Base-by-base conservation (phyloP, 2,113 vertebrate genomes). In the Andinoacara biseriatus region DNA sequence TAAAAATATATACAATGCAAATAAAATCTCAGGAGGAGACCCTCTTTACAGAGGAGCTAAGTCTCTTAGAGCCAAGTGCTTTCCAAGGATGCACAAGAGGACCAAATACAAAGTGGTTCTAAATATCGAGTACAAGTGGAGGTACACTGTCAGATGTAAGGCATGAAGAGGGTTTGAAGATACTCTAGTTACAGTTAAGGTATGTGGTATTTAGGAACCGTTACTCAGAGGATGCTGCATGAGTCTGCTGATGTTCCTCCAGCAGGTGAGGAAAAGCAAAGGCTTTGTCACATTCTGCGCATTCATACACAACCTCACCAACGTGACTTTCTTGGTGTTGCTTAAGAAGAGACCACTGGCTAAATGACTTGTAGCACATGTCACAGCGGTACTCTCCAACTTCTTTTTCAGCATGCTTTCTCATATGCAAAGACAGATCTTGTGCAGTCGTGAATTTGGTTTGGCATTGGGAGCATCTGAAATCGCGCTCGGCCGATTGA, bases 281-380 rank as follows among this genome's bases (percentile, higher is more conserved):
- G 2, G 94, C 95, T 89, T 96, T 96, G 81, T 96, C 96, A 86
- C 96, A 96, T 86, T 96, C 96, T 14, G 94, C 94, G 89, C 96
- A 96, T 90, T 96, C 96, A 76, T 96, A 96, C 2, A 96, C 95
- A 58, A 96, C 91, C 78, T 96, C 92, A 1, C 95, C 96, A 2
- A 96, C 91, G 33, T 96, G 96, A 43, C 93, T 94, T 84, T 96
- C 95, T 87, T 96, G 95, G 82, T 96, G 96, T 76, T 87, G 89
- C 38, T 81, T 89, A 11, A 96, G 91, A 62, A 89, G 89, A 78
- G 88, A 81, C 74, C 82, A 83, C 26, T 87, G 80, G 59, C 74
- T 72, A 35, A 96, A 96, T 24, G 95, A 95, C 86, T 93, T 95
- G 76, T 95, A 96, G 81, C 96, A 96, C 95, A 96, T 95, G 69